Base-by-base conservation (phyloP, 2,797 vertebrate species). In the Mastacembelus armatus region DNA sequence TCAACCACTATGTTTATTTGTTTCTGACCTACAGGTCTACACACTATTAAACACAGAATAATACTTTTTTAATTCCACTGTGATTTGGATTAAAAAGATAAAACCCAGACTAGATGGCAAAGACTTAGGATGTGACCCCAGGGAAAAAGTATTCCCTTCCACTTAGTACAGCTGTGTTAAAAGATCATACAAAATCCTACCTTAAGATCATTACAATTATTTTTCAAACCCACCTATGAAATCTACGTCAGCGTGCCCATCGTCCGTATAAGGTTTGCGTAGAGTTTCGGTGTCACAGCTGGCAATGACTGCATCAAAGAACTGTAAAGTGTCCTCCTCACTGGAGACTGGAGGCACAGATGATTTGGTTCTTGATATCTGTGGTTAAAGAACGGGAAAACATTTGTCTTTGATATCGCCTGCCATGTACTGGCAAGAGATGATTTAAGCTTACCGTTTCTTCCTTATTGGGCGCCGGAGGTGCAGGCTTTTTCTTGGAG, bases 271-370 rank as follows among this genome's bases (percentile, higher is more conserved):
- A 3, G 92, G 88, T 85, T 93, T 95, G 19, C 38, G 82, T 26
- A 19, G 77, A 42, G 82, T 85, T 67, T 98, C 96, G 29, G 86
- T 89, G 68, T 98, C 97, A 78, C 96, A 93, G 83, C 95, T 96
- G 36, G 96, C 95, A 22, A 99, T 98, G 71, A 98, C 92, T 0
- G 93, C 90, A 40, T 99, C 97, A 10, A 98, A 96, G 90, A 95
- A 98, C 74, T 94, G 93, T 5, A 99, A 87, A 7, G 96, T 95
- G 90, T 98, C 95, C 1, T 94, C 94, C 77, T 96, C 95, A 2
- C 88, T 95, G 0, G 95, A 90, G 33, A 89, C 87, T 5, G 93
- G 77, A 29, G 94, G 95, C 0, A 89, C 89, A 1, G 90, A 88
- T 1, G 90, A 87, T 74, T 82, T 89, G 48, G 80, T 72, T 71